phyloP scores from a whole-genome alignment of 2,797 vertebrate species.

The Vespertilio murinus region DNA sequence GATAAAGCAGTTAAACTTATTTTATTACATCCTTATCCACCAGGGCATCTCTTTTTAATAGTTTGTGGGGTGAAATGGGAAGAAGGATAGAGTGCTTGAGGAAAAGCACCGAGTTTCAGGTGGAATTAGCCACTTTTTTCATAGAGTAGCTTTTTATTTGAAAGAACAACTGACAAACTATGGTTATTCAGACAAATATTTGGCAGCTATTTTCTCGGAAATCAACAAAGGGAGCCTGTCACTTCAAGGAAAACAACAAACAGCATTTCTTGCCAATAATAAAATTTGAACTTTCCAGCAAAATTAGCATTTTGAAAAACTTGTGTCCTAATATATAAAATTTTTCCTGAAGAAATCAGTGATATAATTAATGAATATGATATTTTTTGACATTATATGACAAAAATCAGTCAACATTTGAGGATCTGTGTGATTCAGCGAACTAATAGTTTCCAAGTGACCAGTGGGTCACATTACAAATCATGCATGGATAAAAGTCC shows the following conservation, averaged over 20 bases:
- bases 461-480: background rate
- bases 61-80: background rate
- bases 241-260: conserved; percentile 40
- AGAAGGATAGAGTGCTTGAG: background rate
- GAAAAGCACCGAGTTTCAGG: background rate
- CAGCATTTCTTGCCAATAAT: background rate
- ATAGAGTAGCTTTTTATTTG: conserved; percentile 32
- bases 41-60: background rate
- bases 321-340: background rate
- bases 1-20: background rate
- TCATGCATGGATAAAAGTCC: background rate
- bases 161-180: conserved; percentile 42
- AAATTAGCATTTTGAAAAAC: conserved; percentile 39
- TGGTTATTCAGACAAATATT: conserved; percentile 38
- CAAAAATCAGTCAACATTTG: background rate
- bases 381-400: background rate
- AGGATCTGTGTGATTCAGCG: background rate
- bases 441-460: conserved; percentile 13
- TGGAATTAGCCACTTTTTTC: conserved; percentile 30
- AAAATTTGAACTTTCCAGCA: background rate
- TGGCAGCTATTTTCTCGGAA: conserved; percentile 48
- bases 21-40: conserved; percentile 10
- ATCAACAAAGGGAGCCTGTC: conserved; percentile 48
- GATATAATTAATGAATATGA: background rate
- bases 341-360: background rate